Conservation (phyloP, 1,140 invertebrate species). For the Drosophila azteca region DNA sequence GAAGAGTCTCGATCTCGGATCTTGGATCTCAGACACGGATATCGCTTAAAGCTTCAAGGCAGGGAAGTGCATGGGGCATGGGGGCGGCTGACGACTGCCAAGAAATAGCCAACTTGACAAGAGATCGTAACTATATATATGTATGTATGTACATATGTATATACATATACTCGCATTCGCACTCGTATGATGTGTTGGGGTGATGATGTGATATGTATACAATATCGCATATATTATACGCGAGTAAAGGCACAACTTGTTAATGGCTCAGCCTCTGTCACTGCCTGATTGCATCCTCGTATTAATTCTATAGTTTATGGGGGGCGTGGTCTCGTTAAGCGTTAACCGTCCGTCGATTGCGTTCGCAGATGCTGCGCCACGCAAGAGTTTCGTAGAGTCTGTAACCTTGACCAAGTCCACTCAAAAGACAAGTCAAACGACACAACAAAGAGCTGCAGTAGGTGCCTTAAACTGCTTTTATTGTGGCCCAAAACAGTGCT, state of each 20-base stretch:
- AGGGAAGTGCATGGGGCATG: too few relatives aligned
- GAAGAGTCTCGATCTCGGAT: background rate
- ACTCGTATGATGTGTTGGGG: too few relatives aligned
- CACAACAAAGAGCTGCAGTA: background rate
- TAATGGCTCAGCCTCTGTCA: slow-evolving; percentile 17
- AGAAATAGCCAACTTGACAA: slow-evolving; percentile 12
- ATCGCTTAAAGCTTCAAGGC: slow-evolving; percentile 9
- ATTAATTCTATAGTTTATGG: slow-evolving; percentile 48
- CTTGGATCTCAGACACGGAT: slow-evolving; percentile 19
- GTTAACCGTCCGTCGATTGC: too few relatives aligned
- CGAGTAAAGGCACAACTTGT: too few relatives aligned
- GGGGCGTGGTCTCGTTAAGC: too few relatives aligned
- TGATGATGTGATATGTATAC: too few relatives aligned
- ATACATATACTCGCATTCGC: too few relatives aligned
- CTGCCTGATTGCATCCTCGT: slow-evolving; percentile 31
- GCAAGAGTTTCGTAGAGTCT: slow-evolving; percentile 3
- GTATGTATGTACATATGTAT: background rate
- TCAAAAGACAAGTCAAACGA: background rate
- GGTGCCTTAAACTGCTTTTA: slow-evolving; percentile 10
- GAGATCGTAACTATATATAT: slow-evolving; percentile 14
- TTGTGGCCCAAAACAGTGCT: slow-evolving; percentile 27
- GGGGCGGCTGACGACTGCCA: slow-evolving; percentile 14
- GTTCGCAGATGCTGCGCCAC: background rate
- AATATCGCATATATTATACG: too few relatives aligned
- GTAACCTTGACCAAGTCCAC: slow-evolving; percentile 47